A percentile compares a stretch with the other conserved stretches of the same genome.
Evolutionary conservation across 2,888 invertebrate species (phyloP).

Genomic region (Drosophila monieri): DNA sequence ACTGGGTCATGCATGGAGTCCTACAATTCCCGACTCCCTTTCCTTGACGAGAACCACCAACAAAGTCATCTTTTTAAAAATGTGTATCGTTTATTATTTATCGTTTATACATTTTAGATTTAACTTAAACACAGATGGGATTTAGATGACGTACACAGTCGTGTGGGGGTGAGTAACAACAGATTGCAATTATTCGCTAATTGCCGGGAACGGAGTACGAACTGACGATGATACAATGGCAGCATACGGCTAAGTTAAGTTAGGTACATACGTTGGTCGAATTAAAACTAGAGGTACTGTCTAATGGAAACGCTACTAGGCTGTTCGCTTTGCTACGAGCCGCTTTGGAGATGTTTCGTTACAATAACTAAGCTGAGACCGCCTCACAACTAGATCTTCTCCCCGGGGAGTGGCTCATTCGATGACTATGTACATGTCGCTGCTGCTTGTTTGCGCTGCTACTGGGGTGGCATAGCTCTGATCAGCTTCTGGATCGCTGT

Average conservation of each 20-base stretch:
- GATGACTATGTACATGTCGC: constrained; percentile 66
- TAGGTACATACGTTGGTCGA: constrained; percentile 62
- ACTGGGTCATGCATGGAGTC: too few relatives aligned
- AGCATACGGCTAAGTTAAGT: constrained; percentile 45
- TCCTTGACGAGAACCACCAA: neutral
- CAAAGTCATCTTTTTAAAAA: neutral
- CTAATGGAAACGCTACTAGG: constrained; percentile 69
- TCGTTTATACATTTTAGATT: constrained; percentile 28
- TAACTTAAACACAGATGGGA: constrained; percentile 38
- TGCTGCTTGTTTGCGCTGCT: constrained; percentile 22
- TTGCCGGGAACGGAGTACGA: constrained; percentile 40
- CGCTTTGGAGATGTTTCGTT: constrained; percentile 73
- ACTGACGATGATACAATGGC: constrained; percentile 39
- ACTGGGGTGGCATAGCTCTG: constrained; percentile 52
- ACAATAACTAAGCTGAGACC: constrained; percentile 50
- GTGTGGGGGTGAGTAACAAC: constrained; percentile 32
- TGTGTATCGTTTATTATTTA: constrained; percentile 13
- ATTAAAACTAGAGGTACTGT: constrained; percentile 47
- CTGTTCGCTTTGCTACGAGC: constrained; percentile 71
- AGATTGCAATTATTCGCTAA: constrained; percentile 41
- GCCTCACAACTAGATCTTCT: neutral
- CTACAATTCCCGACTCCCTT: too few relatives aligned
- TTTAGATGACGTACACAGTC: constrained; percentile 35
- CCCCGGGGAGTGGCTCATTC: constrained; percentile 51
- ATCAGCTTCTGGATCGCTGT: constrained; percentile 78